Evolutionary conservation across 2,797 vertebrate genomes (phyloP), one percentile per base, ranked within the genome.

Genomic region (Valencia hispanica): DNA sequence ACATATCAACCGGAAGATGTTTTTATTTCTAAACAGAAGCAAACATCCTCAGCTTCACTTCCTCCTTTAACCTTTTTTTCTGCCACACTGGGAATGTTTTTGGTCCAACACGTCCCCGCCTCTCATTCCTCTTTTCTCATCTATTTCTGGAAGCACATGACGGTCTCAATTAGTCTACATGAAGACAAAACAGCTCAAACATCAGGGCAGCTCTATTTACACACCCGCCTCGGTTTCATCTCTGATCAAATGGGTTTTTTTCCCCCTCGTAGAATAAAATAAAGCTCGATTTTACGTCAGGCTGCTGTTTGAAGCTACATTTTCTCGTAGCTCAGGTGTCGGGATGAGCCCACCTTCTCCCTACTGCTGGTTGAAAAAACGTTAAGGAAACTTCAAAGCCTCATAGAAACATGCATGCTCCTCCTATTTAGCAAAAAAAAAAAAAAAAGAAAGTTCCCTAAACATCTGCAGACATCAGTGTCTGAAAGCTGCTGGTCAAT

Each of bases 311-410:
- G 65, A 79, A 63, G 61, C 61, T 39, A 11, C 20, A 32, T 65
- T 65, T 76, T 72, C 73, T 77, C 65, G 36, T 50, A 25, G 53
- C 45, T 74, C 25, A 57, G 61, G 73, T 53, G 73, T 71, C 53
- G 68, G 8, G 47, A 47, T 1, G 2, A 36, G 61, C 12, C 10
- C 34, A 63, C 32, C 34, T 68, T 32, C 25, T 22, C 3, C 30
- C 59, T 9, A 20, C 20, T 15, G 18, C 57, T 20, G 17, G 27
- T 12, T 5, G 25, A 55, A n/a, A 25, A 55, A 12, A 55, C n/a
- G n/a, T 55, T 55, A 14, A n/a, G 11, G 53, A 55, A 51, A 51
- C 50, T 51, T 55, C 4, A 12, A 5, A 41, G 10, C 41, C 41
- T 41, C 41, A 41, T 10, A 41, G 41, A 41, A 41, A 41, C 41